Percentiles rank a stretch among this genome's conserved stretches.
Evolutionary conservation across 2,888 invertebrate species (phyloP).

Genomic region (Peribatodes rhomboidaria): DNA sequence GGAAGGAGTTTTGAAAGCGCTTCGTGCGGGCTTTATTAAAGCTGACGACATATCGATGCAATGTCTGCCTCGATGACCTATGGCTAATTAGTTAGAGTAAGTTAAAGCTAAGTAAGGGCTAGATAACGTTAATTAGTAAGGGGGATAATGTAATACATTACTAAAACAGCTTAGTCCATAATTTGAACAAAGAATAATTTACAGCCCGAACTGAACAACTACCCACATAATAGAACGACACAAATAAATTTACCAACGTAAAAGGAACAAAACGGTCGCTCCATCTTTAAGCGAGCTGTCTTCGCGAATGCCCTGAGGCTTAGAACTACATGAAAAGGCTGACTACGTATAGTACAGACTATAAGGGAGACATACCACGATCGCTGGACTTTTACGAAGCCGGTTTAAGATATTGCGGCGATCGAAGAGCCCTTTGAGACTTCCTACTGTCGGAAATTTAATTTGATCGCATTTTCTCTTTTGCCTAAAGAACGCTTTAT

Average conservation of each 20-base stretch:
- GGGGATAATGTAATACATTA: too few species aligned
- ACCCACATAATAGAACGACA: neutral
- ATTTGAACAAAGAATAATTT: too few species aligned
- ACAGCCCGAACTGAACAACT: too few species aligned
- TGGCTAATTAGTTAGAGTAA: too few species aligned
- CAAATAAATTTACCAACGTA: constrained; percentile 8
- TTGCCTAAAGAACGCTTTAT: constrained; percentile 65
- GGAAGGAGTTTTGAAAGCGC: too few species aligned
- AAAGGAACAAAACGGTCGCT: constrained; percentile 17
- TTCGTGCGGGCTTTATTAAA: too few species aligned
- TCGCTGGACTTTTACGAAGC: constrained; percentile 60
- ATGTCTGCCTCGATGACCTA: too few species aligned
- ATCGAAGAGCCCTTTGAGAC: constrained; percentile 80
- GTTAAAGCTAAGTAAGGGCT: too few species aligned
- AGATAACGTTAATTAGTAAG: too few species aligned
- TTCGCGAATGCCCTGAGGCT: constrained; percentile 33
- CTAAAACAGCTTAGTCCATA: too few species aligned
- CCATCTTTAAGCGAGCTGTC: constrained; percentile 28
- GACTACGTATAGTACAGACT: constrained; percentile 41
- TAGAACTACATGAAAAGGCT: constrained; percentile 56
- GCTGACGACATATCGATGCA: too few species aligned
- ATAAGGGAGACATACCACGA: constrained; percentile 57
- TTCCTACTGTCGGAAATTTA: constrained; percentile 78
- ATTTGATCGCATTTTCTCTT: constrained; percentile 82
- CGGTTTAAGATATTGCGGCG: constrained; percentile 80